phyloP scores from a whole-genome alignment of 2,797 vertebrate genomes.

The Sebastes glaucus region DNA sequence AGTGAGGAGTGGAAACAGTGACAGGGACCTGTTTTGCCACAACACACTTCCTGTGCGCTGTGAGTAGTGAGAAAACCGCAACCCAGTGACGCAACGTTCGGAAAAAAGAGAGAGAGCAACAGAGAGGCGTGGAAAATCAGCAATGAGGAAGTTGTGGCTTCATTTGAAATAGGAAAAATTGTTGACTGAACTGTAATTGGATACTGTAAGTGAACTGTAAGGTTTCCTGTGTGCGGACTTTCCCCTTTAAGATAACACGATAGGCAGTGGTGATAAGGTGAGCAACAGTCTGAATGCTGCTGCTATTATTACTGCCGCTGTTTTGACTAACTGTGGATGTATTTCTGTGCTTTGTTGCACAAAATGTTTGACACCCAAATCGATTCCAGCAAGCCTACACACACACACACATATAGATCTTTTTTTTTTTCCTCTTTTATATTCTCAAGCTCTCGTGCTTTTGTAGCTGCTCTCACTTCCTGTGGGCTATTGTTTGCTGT shows the following conservation, averaged over 20 bases:
- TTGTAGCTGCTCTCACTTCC: constrained; percentile 59
- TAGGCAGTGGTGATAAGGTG: constrained; percentile 44
- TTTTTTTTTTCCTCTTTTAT: constrained; percentile 2
- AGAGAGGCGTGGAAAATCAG: constrained; percentile 82
- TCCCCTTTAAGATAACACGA: constrained; percentile 71
- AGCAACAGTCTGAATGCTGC: constrained; percentile 14
- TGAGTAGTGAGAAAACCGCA: constrained; percentile 82
- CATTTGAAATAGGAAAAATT: constrained; percentile 73
- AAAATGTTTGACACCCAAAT: constrained; percentile 6
- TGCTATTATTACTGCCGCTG: constrained; percentile 1
- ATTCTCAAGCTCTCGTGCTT: constrained; percentile 5
- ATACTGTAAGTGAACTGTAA: constrained; percentile 69
- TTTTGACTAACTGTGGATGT: constrained; percentile 20
- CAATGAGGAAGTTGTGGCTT: constrained; percentile 84
- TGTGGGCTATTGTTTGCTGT: constrained; percentile 60
- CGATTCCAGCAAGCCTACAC: neutral
- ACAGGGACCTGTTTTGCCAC: constrained; percentile 85
- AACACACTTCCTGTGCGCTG: constrained; percentile 83
- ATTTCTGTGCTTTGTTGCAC: neutral
- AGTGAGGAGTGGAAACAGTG: constrained; percentile 85
- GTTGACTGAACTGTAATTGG: constrained; percentile 65
- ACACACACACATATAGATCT: neutral
- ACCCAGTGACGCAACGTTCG: constrained; percentile 79
- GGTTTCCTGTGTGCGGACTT: constrained; percentile 75
- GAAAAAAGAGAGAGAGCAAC: constrained; percentile 71